phyloP scores from a whole-genome alignment of 2,888 invertebrate genomes.

The Pollenia angustigena region DNA sequence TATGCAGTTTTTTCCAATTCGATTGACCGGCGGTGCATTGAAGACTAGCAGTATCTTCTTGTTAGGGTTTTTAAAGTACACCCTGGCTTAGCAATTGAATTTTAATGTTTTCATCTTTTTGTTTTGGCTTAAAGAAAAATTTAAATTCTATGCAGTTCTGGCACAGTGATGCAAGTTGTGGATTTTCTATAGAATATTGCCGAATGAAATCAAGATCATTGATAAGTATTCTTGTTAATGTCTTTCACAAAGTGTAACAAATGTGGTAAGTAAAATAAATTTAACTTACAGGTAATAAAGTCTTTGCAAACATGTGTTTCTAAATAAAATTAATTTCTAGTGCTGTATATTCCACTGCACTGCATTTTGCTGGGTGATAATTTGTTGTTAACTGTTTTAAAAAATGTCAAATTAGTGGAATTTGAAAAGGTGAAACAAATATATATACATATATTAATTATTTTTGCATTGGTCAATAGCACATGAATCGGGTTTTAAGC shows the following conservation, averaged over 20 bases:
- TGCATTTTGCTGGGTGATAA: background rate
- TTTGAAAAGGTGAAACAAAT: no score
- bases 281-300: no score
- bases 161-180: background rate
- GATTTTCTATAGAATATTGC: slow-evolving; percentile 2
- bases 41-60: slow-evolving; percentile 24
- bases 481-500: no score
- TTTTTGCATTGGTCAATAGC: no score
- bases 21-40: slow-evolving; percentile 14
- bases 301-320: background rate
- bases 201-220: slow-evolving; percentile 2
- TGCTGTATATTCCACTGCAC: background rate
- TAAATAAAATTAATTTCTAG: no score
- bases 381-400: no score
- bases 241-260: background rate
- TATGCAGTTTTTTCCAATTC: slow-evolving; percentile 1
- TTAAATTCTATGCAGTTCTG: background rate
- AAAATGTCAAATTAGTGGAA: no score
- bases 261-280: background rate
- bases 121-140: background rate
- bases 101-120: slow-evolving; percentile 18
- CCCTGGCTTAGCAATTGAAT: slow-evolving; percentile 36
- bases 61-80: background rate
- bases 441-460: no score
- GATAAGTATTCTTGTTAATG: slow-evolving; percentile 8